Base-by-base conservation (phyloP, 2,888 invertebrate species). In the Drosophila trichaetosa region DNA sequence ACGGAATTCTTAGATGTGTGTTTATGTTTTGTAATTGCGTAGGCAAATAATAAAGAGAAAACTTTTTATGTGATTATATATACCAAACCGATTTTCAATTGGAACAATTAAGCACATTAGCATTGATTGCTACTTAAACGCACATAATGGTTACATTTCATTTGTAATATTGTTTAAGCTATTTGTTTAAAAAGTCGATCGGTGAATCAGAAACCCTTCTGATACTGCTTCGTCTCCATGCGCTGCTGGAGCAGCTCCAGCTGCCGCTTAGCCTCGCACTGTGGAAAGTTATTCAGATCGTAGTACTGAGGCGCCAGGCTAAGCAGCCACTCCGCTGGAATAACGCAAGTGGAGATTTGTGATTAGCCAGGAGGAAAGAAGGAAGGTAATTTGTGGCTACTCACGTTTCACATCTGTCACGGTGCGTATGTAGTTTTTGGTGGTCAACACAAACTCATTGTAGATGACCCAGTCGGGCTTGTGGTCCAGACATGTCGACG, bases 391-490 rank as follows among this genome's bases (percentile, higher is more conserved):
- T 8, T 21, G 1, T 2, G 27, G 4, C 16, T 61, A 95, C 96
- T 95, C 93, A 99, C 99, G 99, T 94, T 99, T 99, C 80, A 99
- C 98, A 91, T 99, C 99, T 0, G 99, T 99, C 18, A 99, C 99
- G 0, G 99, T 99, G 82, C 99, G 95, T 90, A 99, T 99, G 93
- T 99, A 99, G 94, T 99, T 99, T 94, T 99, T 99, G 71, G 99
- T 99, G 75, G 99, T 99, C 82, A 99, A 94, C 56, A 99, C 99
- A 92, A 99, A 99, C 94, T 99, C 99, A 94, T 99, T 99, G 94
- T 99, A 99, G 71, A 99, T 96, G 48, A 99, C 99, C 99, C 99
- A 99, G 94, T 99, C 99, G 1, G 99, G 99, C 93, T 99, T 99
- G 94, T 99, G 99, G 94, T 99, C 99, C 67, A 99, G 95, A 92